Evolutionary conservation across 2,113 vertebrate species (phyloP).

Genomic region (Rynchops niger): DNA sequence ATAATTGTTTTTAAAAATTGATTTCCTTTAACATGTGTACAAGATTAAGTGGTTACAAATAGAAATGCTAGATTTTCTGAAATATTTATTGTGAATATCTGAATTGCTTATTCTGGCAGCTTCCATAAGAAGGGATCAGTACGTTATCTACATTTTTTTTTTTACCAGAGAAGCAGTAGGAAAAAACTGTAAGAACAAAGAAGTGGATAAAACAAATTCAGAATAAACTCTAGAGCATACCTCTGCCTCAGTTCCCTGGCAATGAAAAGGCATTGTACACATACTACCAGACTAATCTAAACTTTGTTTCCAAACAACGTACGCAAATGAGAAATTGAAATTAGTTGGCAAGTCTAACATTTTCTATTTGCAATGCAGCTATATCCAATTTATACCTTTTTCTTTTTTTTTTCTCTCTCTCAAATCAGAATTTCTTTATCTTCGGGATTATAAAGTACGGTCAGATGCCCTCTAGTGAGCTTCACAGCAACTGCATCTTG

Average conservation of each 20-base stretch:
- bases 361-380: neutral
- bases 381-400: neutral
- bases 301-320: neutral
- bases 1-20: slow-evolving; percentile 47
- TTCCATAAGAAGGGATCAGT: slow-evolving; percentile 24
- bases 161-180: neutral
- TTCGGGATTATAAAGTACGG: neutral
- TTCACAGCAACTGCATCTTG: neutral
- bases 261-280: neutral
- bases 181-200: neutral
- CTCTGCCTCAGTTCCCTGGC: neutral
- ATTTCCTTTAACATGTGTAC: slow-evolving; percentile 65
- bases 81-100: slow-evolving; percentile 33
- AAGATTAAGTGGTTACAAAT: slow-evolving; percentile 49
- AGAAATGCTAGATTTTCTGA: slow-evolving; percentile 47
- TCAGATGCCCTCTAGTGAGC: slow-evolving; percentile 51
- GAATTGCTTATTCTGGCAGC: slow-evolving; percentile 52
- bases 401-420: too few relatives aligned
- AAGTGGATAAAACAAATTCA: neutral
- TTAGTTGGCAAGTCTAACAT: neutral
- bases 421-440: neutral
- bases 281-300: neutral
- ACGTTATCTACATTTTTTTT: neutral
- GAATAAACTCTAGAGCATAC: neutral
- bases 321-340: neutral